These are phyloP conservation scores for Paratrypauchen microcephalus DNA, from an alignment of 2,797 vertebrate species.

Conservation along the genomic window DNA sequence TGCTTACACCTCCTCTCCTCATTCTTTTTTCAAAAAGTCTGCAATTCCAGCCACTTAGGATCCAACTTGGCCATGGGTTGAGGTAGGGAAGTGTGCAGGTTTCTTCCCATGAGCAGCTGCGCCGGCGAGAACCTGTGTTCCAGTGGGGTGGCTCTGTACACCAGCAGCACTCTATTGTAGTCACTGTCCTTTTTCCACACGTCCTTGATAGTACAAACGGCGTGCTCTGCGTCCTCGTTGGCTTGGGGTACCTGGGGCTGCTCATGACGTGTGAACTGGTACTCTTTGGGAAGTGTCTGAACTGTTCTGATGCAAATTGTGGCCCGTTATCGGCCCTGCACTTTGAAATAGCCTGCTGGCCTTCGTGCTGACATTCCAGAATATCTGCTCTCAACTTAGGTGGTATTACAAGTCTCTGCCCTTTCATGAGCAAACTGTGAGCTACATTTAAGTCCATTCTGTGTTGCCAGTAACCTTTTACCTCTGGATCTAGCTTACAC, in stretches of 20 bases:
- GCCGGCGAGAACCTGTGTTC: neutral
- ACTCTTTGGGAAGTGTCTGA: conserved; percentile 5
- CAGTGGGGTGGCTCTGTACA: conserved; percentile 9
- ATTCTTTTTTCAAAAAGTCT: conserved; percentile 5
- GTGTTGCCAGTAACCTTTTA: neutral
- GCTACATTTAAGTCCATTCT: conserved; percentile 2
- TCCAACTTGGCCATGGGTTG: neutral
- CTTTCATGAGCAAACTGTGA: conserved; percentile 7
- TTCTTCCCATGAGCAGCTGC: conserved; percentile 18
- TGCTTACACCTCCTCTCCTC: conserved; percentile 6
- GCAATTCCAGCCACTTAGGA: conserved; percentile 1
- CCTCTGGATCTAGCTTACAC: neutral
- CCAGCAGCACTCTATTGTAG: conserved; percentile 11
- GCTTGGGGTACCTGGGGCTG: neutral
- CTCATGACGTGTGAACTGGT: neutral
- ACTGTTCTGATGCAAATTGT: neutral
- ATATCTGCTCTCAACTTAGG: conserved; percentile 9
- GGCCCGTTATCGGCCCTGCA: conserved; percentile 15
- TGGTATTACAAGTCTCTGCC: conserved; percentile 27
- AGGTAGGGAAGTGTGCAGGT: conserved; percentile 1
- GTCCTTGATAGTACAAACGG: conserved; percentile 2
- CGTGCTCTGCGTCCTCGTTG: neutral
- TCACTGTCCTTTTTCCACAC: conserved; percentile 17
- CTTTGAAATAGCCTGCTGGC: conserved; percentile 23
- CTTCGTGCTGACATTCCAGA: conserved; percentile 21